Evolutionary conservation across 1,140 invertebrate species (phyloP).

Genomic region (Trissolcus basalis): DNA sequence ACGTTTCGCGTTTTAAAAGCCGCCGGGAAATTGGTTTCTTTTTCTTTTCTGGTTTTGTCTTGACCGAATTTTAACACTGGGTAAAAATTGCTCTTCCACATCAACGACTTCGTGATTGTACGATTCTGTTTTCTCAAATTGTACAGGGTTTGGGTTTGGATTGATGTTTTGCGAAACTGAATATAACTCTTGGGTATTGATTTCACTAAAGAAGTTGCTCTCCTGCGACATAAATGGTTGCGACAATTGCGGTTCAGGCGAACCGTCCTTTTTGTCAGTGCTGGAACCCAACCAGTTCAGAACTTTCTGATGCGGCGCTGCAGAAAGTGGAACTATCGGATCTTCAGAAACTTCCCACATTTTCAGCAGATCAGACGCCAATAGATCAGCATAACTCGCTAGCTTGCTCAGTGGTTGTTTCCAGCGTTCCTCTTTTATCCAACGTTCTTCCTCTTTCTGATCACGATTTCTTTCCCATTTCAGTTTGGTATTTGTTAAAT

Average conservation of each 20-base stretch:
- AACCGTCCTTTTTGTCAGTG: neutral
- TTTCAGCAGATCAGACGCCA: conserved; percentile 68
- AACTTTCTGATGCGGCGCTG: conserved; percentile 68
- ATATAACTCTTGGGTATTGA: conserved; percentile 65
- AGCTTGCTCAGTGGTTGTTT: conserved; percentile 66
- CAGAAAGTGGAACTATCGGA: conserved; percentile 37
- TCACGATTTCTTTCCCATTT: conserved; percentile 37
- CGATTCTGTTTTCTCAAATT: neutral
- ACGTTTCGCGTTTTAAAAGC: conserved; percentile 37
- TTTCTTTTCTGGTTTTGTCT: conserved; percentile 53
- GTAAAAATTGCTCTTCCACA: conserved; percentile 48
- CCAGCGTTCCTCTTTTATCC: conserved; percentile 55
- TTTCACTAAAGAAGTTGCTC: conserved; percentile 31
- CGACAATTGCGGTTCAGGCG: conserved; percentile 3
- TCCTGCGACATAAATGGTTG: conserved; percentile 34
- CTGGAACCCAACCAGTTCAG: conserved; percentile 65
- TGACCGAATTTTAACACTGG: conserved; percentile 48
- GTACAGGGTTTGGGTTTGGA: neutral
- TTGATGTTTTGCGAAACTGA: conserved; percentile 63
- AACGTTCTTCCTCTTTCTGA: conserved; percentile 1
- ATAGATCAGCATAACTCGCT: conserved; percentile 65
- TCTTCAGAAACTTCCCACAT: conserved; percentile 70
- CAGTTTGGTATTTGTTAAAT: conserved; percentile 63
- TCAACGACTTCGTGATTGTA: conserved; percentile 7
- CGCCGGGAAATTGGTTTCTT: conserved; percentile 40